A percentile compares a stretch with the other conserved stretches of the same genome.
Evolutionary conservation across 2,797 vertebrate genomes (phyloP).

Genomic region (Zenarchopterus dispar): DNA sequence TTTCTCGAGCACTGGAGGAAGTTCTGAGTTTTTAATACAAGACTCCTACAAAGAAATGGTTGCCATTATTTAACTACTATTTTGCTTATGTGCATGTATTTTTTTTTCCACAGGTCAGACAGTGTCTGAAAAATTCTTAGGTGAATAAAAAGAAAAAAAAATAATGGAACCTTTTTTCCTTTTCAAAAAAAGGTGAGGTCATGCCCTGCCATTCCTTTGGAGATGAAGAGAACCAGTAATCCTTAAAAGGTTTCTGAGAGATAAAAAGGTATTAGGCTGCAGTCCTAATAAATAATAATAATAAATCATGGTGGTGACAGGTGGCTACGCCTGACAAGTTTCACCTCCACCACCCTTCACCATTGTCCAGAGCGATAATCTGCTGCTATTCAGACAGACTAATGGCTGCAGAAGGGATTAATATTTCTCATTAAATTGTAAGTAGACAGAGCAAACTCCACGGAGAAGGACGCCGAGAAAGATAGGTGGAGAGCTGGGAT

Average conservation of each 20-base stretch:
- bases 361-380: conserved; percentile 45
- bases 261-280: conserved; percentile 7
- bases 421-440: conserved; percentile 71
- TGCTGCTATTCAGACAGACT: conserved; percentile 51
- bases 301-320: conserved; percentile 33
- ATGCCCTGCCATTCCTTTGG: conserved; percentile 1
- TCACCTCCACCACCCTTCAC: conserved; percentile 33
- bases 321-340: conserved; percentile 40
- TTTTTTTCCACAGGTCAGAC: no score
- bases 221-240: conserved; percentile 11
- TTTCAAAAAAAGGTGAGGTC: neutral
- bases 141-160: no score
- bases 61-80: no score
- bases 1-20: no score
- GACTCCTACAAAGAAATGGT: no score
- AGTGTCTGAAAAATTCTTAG: no score
- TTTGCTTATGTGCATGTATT: no score
- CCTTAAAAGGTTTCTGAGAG: conserved; percentile 13
- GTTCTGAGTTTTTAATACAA: no score
- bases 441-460: conserved; percentile 44
- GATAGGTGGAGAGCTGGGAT: conserved; percentile 21
- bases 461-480: conserved; percentile 32
- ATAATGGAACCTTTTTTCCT: no score
- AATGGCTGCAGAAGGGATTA: conserved; percentile 55
- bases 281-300: conserved; percentile 17